These are phyloP conservation scores for Lophotriccus pileatus DNA, from an alignment of 2,797 vertebrate genomes.

Conservation along the genomic window DNA sequence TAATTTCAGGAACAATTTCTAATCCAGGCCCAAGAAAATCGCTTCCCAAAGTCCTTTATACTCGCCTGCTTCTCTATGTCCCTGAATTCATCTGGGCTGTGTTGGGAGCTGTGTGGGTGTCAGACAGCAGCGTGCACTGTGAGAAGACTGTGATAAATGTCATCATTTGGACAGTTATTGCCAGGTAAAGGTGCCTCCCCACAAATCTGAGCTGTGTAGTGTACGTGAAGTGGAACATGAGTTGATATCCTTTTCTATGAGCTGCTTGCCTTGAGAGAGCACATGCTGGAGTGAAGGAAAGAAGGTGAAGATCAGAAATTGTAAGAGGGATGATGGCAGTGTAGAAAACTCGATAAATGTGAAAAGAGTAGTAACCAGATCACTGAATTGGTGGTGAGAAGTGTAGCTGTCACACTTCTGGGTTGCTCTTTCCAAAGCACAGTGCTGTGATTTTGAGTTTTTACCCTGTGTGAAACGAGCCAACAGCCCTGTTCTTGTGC, in stretches of 20 bases:
- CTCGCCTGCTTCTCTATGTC: constrained; percentile 87
- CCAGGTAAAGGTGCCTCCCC: constrained; percentile 79
- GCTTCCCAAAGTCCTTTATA: constrained; percentile 88
- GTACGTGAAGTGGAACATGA: background rate
- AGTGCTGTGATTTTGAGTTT: background rate
- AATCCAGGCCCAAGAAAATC: constrained; percentile 91
- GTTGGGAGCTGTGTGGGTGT: constrained; percentile 89
- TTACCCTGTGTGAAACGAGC: background rate
- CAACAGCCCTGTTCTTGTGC: background rate
- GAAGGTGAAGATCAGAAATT: background rate
- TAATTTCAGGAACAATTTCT: constrained; percentile 89
- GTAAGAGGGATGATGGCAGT: background rate
- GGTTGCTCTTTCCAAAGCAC: background rate
- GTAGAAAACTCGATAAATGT: background rate
- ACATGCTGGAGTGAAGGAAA: background rate
- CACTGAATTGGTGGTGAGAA: background rate
- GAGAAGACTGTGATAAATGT: constrained; percentile 81
- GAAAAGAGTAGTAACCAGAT: background rate
- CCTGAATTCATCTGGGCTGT: constrained; percentile 93
- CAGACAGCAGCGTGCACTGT: constrained; percentile 80
- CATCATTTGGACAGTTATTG: constrained; percentile 84
- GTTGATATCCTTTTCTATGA: background rate
- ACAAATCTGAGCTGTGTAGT: background rate
- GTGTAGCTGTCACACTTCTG: background rate
- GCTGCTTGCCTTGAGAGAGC: background rate